Evolutionary conservation across 2,113 vertebrate species (phyloP).

Genomic region (Piprites chloris): DNA sequence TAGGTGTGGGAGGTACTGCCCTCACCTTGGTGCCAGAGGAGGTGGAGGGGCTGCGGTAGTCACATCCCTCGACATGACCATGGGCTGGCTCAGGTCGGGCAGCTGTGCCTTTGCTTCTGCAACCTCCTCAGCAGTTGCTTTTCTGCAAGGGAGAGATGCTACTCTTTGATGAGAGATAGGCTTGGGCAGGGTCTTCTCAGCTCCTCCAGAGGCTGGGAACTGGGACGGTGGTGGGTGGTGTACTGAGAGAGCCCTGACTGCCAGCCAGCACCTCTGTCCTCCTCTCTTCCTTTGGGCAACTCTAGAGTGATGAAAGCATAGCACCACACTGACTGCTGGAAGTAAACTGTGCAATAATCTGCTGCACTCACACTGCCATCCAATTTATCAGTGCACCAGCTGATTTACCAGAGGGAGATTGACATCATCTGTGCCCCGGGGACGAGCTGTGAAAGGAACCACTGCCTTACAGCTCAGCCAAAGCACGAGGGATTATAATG

Average conservation of each 20-base stretch:
- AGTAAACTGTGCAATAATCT: background rate
- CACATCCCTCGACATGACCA: fast-evolving
- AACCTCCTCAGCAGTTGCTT: background rate
- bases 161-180: background rate
- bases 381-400: background rate
- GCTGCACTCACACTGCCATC: background rate
- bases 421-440: background rate
- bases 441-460: background rate
- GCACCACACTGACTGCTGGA: background rate
- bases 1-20: background rate
- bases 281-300: background rate
- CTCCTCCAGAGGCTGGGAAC: background rate
- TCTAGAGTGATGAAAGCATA: background rate
- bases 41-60: background rate
- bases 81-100: background rate
- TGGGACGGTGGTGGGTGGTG: background rate
- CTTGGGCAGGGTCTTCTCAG: background rate
- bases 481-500: background rate
- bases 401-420: background rate
- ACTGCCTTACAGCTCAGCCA: background rate
- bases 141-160: fast-evolving
- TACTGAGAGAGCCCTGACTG: background rate
- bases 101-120: background rate
- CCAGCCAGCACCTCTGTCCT: background rate
- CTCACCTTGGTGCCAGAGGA: background rate